Base-by-base conservation (phyloP, 2,888 invertebrate genomes). In the Cephus rjabovi region DNA sequence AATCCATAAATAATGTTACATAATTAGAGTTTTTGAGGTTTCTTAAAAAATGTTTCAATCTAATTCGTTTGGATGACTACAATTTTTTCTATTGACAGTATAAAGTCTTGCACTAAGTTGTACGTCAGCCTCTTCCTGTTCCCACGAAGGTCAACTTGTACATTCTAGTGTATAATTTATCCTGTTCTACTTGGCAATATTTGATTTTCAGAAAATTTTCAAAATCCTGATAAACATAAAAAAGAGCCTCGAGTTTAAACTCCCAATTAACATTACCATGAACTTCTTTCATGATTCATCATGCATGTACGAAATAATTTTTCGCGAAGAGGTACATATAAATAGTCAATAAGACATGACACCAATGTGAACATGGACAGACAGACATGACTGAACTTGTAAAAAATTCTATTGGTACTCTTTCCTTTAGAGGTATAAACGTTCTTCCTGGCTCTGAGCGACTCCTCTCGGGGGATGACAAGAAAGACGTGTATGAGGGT, bases 401-500 rank as follows among this genome's bases (percentile, higher is more conserved):
- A 30, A 71, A 71, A 71, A 71, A 71, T 71, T 71, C 71, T 31
- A 31, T 71, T 71, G 33, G 3, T 33, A 12, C 31, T 71, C 12
- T 71, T 70, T 33, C 31, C 70, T 33, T 71, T 23, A 31, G 71
- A 71, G 11, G 9, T 34, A 71, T 71, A 31, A 31, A 11, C 23
- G 33, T 71, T 31, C 71, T 33, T 31, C 15, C 71, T 23, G 33
- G 9, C 12, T 71, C 33, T 12, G 23, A 33, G 33, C 71, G 71
- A 71, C 71, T 71, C 9, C 71, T 31, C 71, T 71, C 33, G 31
- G 34, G 71, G 71, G 71, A 33, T 71, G 71, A 71, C 77, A 82
- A 83, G 84, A 81, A 83, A 79, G 80, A 83, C 87, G 23, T 86
- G 87, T 77, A 83, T 82, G 84, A 81, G 84, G 81, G 81, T 83